Conservation (phyloP, 2,113 vertebrate genomes). For the Dolichallabes microphthalmus region DNA sequence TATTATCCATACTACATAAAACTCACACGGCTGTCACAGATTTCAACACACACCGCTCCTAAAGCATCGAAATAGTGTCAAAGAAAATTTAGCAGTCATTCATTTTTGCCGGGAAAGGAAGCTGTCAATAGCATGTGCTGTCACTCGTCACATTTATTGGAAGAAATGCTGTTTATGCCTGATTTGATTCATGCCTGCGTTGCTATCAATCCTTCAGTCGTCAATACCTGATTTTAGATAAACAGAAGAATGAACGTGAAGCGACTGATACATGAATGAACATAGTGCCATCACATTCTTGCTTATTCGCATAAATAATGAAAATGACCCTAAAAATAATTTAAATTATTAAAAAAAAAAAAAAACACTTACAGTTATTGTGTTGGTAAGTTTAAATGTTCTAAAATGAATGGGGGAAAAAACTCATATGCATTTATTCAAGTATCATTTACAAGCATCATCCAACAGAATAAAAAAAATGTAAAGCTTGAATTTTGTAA, state of each 20-base stretch:
- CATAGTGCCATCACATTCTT: background rate
- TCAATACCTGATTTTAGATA: slow-evolving; percentile 1
- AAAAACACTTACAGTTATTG: too few relatives aligned
- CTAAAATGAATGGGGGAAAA: too few relatives aligned
- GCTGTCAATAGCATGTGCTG: slow-evolving; percentile 1
- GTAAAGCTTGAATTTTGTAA: too few relatives aligned
- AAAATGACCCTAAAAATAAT: background rate
- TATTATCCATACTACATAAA: background rate
- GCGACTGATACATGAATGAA: background rate
- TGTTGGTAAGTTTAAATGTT: too few relatives aligned
- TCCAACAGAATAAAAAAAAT: background rate
- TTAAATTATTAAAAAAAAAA: too few relatives aligned
- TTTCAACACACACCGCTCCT: background rate
- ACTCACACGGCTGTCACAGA: background rate
- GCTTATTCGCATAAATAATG: background rate
- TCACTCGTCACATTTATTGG: slow-evolving; percentile 11
- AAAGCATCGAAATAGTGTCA: slow-evolving; percentile 5
- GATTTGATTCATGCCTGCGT: slow-evolving; percentile 10
- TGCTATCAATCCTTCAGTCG: background rate
- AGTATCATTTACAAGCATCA: background rate
- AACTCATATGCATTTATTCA: too few relatives aligned
- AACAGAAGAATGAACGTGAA: background rate
- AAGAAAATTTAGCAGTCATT: background rate
- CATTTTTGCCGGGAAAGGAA: background rate
- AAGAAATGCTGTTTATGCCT: background rate